Percentiles rank a stretch among this genome's conserved stretches.
phyloP scores from a whole-genome alignment of 2,113 vertebrate genomes.

The Ceyx melanurus region DNA sequence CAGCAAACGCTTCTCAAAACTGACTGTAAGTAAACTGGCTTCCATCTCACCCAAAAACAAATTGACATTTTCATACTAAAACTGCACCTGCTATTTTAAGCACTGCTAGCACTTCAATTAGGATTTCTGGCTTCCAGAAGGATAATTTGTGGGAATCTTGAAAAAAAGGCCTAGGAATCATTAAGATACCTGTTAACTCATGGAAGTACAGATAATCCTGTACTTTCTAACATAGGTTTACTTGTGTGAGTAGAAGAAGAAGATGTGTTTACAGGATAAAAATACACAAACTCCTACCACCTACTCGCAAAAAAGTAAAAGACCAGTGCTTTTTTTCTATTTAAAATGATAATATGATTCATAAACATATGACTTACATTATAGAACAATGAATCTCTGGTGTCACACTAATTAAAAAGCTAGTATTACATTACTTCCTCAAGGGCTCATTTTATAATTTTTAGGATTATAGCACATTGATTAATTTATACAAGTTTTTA shows the following conservation, averaged over 20 bases:
- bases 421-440: conserved; percentile 79
- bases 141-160: background rate
- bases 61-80: background rate
- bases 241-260: background rate
- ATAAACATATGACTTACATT: conserved; percentile 70
- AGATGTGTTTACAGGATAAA: background rate
- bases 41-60: background rate
- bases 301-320: background rate
- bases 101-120: background rate
- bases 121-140: background rate
- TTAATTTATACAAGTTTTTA: conserved; percentile 85
- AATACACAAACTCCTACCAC: background rate
- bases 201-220: background rate
- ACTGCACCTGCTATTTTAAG: background rate
- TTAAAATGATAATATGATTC: conserved; percentile 56
- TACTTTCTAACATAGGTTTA: background rate
- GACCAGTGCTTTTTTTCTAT: background rate
- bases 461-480: conserved; percentile 82
- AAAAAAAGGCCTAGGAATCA: background rate
- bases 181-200: background rate
- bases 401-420: conserved; percentile 81
- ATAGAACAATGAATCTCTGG: conserved; percentile 73
- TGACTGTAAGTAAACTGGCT: background rate
- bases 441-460: conserved; percentile 80
- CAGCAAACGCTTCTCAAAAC: background rate